Evolutionary conservation across 2,888 invertebrate species (phyloP).

Genomic region (Heteropelma amictum): DNA sequence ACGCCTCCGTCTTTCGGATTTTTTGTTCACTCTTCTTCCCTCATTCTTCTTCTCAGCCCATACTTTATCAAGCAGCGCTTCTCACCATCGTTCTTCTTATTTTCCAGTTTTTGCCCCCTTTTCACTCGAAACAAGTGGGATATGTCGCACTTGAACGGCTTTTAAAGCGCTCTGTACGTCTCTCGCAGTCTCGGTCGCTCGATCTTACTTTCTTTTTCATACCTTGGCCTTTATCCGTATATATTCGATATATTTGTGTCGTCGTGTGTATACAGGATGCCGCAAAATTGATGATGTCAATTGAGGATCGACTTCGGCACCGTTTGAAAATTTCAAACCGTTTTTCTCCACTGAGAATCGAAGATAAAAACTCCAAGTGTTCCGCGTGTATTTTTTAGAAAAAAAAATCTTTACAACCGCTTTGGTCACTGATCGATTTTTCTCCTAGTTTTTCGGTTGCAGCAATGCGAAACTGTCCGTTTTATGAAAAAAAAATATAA

Average conservation of each 20-base stretch:
- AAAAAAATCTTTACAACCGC: too few species aligned
- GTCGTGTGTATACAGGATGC: not conserved
- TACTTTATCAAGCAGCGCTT: conserved; percentile 24
- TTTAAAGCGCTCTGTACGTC: conserved; percentile 21
- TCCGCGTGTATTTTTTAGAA: too few species aligned
- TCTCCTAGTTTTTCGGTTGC: too few species aligned
- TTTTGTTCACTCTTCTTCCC: not conserved
- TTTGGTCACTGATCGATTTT: too few species aligned
- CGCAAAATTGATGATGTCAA: too few species aligned
- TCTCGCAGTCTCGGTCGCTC: conserved; percentile 35
- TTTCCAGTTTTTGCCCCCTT: not conserved
- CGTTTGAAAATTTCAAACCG: too few species aligned
- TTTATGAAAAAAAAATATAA: too few species aligned
- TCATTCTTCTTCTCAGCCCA: not conserved
- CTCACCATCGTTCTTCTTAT: conserved; percentile 6
- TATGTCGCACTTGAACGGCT: conserved; percentile 26
- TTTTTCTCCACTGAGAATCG: too few species aligned
- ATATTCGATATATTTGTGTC: not conserved
- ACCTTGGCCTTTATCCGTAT: not conserved
- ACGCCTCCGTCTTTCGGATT: conserved; percentile 8
- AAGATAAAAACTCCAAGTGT: too few species aligned
- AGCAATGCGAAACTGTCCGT: too few species aligned
- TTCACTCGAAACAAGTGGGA: not conserved
- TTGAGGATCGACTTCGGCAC: too few species aligned
- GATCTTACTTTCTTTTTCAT: conserved; percentile 17